Base-by-base conservation (phyloP, 2,797 vertebrate genomes). In the Hirundo rustica region DNA sequence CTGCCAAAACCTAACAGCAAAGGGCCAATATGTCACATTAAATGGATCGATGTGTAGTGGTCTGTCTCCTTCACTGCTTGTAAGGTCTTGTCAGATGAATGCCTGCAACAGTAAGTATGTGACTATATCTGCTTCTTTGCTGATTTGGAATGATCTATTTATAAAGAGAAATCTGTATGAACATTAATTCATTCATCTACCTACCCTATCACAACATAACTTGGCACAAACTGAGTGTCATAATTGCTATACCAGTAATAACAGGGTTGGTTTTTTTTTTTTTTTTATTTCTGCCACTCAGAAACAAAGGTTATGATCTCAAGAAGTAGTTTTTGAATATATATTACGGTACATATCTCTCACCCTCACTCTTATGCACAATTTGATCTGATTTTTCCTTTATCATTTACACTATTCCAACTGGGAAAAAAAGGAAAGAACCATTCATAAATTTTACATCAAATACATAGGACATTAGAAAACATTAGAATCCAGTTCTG, bases 91-190 rank as follows among this genome's bases (percentile, higher is more conserved):
- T 96, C 98, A 97, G 88, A 98, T 98, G 98, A 98, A 96, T 62
- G 76, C 97, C 71, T 99, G 99, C 94, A 96, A 95, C 51, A 98
- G 99, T 99, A 98, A 99, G 99, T 98, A 75, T 74, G 68, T 36
- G 26, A 5, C 7, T 42, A 61, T 66, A 25, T 66, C 10, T n/a
- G 55, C 19, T 60, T 95, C 45, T 57, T 71, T 66, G 58, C 21
- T 85, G 40, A 34, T 93, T 85, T 93, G 54, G 40, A 74, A 68
- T 66, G 10, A 57, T 51, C 50, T 88, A 5, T 82, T 90, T 54
- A 4, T 51, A 53, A 82, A 38, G 44, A 71, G 74, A 93, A 75
- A 36, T 71, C 61, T 66, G 4, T 48, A 19, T 27, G 17, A 11
- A 58, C 12, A 10, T 86, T 66, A 91, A 93, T 89, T 89, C 51